These are phyloP conservation scores for Ecliptopera silaceata DNA, from an alignment of 2,888 invertebrate species.

Conservation along the genomic window DNA sequence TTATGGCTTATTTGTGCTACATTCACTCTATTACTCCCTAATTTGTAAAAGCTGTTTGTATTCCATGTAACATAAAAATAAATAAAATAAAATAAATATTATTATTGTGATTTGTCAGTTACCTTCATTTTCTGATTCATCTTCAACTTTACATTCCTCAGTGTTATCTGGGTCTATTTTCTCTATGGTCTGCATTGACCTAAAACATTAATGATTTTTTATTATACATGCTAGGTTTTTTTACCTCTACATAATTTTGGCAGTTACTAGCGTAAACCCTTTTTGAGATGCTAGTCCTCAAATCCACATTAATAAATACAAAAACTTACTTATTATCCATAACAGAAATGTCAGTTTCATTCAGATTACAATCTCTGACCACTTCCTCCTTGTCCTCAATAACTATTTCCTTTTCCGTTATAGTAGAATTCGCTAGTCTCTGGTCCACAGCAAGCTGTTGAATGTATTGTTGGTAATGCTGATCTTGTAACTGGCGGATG, in stretches of 20 bases:
- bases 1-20: too few relatives aligned
- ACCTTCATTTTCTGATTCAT: conserved; percentile 72
- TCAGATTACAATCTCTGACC: conserved; percentile 61
- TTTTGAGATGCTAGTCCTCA: too few relatives aligned
- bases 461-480: conserved; percentile 99
- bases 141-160: conserved; percentile 64
- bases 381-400: conserved; percentile 47
- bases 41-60: too few relatives aligned
- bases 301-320: background rate
- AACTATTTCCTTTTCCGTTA: conserved; percentile 43
- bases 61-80: too few relatives aligned
- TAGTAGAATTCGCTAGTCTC: conserved; percentile 64
- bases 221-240: background rate
- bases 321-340: conserved; percentile 66
- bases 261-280: too few relatives aligned
- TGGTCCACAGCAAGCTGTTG: conserved; percentile 90
- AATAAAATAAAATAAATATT: too few relatives aligned
- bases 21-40: too few relatives aligned
- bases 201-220: conserved; percentile 38
- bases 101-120: conserved; percentile 18
- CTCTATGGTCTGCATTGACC: conserved; percentile 64
- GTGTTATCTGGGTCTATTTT: conserved; percentile 50
- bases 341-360: conserved; percentile 53
- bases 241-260: too few relatives aligned
- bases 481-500: conserved; percentile 97